Percentiles rank a stretch among this genome's conserved stretches.
These are phyloP conservation scores for Amblyteles armatorius DNA, from an alignment of 2,888 invertebrate genomes.

Conservation along the genomic window DNA sequence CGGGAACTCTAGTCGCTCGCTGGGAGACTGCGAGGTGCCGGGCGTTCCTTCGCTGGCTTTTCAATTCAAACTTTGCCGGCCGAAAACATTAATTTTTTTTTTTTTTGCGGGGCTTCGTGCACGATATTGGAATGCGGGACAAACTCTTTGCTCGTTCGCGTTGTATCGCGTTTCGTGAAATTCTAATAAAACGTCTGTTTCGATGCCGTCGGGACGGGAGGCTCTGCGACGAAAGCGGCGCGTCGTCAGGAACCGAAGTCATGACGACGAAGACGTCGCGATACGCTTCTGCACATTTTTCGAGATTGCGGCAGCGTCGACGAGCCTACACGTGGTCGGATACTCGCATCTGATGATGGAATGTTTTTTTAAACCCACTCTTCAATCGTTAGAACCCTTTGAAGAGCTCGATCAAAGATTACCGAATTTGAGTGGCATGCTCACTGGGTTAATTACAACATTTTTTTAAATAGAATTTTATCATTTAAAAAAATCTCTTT, in stretches of 20 bases:
- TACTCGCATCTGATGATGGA: background rate
- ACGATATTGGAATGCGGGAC: conserved; percentile 57
- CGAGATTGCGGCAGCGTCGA: conserved; percentile 6
- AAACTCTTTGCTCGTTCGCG: conserved; percentile 67
- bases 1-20: conserved; percentile 50
- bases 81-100: conserved; percentile 15
- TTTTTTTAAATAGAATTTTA: too few species aligned
- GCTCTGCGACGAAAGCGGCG: conserved; percentile 45
- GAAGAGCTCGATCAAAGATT: too few species aligned
- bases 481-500: too few species aligned
- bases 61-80: conserved; percentile 54
- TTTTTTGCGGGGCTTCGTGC: conserved; percentile 50
- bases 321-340: background rate
- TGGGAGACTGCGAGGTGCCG: background rate
- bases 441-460: too few species aligned
- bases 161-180: conserved; percentile 43
- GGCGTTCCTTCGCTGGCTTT: conserved; percentile 37
- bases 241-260: conserved; percentile 70
- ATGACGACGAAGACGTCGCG: conserved; percentile 74
- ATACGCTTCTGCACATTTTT: conserved; percentile 75
- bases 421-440: too few species aligned
- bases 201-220: conserved; percentile 24
- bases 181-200: conserved; percentile 26
- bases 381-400: too few species aligned
- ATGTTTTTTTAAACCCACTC: background rate